These are phyloP conservation scores for Ectemnius cavifrons DNA, from an alignment of 2,888 invertebrate genomes.

Conservation along the genomic window DNA sequence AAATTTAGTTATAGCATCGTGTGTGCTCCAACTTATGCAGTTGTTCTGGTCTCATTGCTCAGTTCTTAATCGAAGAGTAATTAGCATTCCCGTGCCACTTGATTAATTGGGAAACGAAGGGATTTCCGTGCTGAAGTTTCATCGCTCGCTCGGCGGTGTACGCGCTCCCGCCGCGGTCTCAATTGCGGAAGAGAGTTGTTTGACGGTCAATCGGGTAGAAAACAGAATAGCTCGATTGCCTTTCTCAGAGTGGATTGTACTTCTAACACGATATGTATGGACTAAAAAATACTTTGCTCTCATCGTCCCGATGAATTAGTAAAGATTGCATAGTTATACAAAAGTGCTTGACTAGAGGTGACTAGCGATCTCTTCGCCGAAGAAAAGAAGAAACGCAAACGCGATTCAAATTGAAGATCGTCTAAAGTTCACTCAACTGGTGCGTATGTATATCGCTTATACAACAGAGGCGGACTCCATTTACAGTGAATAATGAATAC, in stretches of 20 bases:
- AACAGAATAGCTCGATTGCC: conserved; percentile 41
- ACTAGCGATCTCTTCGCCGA: conserved; percentile 36
- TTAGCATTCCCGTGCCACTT: conserved; percentile 21
- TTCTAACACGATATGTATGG: conserved; percentile 71
- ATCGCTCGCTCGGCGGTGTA: conserved; percentile 19
- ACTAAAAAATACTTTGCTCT: conserved; percentile 69
- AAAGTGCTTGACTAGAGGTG: conserved; percentile 49
- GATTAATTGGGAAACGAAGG: conserved; percentile 41
- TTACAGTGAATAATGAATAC: too few species aligned
- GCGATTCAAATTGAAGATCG: too few species aligned
- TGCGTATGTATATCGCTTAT: too few species aligned
- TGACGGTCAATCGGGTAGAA: conserved; percentile 32
- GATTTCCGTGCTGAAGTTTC: conserved; percentile 34
- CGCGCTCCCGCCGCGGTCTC: conserved; percentile 3
- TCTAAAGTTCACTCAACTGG: too few species aligned
- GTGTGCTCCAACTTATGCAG: too few species aligned
- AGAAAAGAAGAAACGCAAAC: conserved; percentile 31
- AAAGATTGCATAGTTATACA: conserved; percentile 49
- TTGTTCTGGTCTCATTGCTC: too few species aligned
- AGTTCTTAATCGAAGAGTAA: not conserved
- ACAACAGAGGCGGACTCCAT: too few species aligned
- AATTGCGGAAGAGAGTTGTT: conserved; percentile 19
- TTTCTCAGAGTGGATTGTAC: conserved; percentile 59
- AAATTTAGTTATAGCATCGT: conserved; percentile 37
- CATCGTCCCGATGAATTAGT: conserved; percentile 48